Percentiles rank a stretch among this genome's conserved stretches.
phyloP scores from a whole-genome alignment of 2,113 vertebrate species.

The Macroglossus sobrinus region DNA sequence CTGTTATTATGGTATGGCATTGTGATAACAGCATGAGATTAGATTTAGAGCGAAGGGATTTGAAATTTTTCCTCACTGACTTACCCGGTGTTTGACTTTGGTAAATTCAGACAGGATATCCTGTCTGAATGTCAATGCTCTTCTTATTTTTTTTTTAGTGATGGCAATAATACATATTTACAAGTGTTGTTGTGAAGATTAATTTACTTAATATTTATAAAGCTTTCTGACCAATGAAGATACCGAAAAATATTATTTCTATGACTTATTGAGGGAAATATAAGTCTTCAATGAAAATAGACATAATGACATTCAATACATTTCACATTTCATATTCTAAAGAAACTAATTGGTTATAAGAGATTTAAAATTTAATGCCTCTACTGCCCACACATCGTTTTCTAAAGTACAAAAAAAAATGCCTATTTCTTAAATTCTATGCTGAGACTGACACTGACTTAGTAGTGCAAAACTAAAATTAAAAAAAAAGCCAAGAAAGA shows the following conservation, averaged over 20 bases:
- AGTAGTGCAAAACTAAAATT: conserved; percentile 15
- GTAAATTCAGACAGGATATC: neutral
- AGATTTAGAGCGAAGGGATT: neutral
- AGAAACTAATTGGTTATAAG: neutral
- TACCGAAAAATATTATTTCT: neutral
- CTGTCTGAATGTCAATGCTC: neutral
- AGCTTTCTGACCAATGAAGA: neutral
- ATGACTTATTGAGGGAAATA: neutral
- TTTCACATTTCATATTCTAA: neutral
- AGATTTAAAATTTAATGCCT: neutral
- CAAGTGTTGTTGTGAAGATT: neutral
- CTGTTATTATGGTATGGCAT: neutral
- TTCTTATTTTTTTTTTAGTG: neutral
- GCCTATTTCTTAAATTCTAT: neutral
- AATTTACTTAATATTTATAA: neutral
- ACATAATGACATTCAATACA: neutral
- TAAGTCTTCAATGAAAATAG: neutral
- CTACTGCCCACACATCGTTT: neutral
- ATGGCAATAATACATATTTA: neutral
- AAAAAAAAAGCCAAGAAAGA: neutral
- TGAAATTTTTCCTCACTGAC: neutral
- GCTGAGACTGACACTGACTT: neutral
- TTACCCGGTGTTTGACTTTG: neutral
- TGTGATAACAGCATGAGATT: neutral
- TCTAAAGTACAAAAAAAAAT: neutral